These are phyloP conservation scores for Gambusia affinis DNA, from an alignment of 2,113 vertebrate genomes.

Conservation along the genomic window DNA sequence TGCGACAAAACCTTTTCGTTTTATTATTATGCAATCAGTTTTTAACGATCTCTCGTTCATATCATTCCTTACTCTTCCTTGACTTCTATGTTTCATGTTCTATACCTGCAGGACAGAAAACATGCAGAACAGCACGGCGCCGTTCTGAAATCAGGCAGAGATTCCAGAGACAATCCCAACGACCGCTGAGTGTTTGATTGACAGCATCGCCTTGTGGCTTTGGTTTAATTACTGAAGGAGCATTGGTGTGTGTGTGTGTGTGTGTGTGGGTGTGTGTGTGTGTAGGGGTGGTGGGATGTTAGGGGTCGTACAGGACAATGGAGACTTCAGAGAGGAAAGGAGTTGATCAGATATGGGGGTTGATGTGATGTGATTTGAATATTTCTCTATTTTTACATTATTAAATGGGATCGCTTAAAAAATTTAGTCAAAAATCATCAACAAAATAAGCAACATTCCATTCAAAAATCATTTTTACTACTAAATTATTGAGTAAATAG, in stretches of 20 bases:
- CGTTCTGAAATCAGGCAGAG: constrained; percentile 64
- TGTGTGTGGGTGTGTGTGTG: not conserved
- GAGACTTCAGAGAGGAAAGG: constrained; percentile 48
- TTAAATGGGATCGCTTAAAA: not conserved
- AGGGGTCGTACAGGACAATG: constrained; percentile 51
- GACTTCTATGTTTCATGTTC: not conserved
- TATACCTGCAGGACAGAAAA: not conserved
- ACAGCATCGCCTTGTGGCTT: constrained; percentile 67
- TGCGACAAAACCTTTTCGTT: constrained; percentile 19
- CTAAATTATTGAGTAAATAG: too few species aligned
- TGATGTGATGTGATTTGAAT: constrained; percentile 29
- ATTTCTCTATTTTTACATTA: constrained; percentile 8
- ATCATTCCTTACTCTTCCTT: constrained; percentile 7
- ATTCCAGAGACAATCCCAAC: constrained; percentile 67
- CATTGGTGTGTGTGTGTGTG: not conserved
- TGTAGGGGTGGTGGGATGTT: constrained; percentile 7
- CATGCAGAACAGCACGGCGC: constrained; percentile 21
- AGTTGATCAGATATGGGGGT: constrained; percentile 40
- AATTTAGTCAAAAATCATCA: too few species aligned
- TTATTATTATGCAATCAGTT: not conserved
- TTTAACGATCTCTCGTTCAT: constrained; percentile 2
- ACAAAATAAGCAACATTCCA: too few species aligned
- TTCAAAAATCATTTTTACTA: too few species aligned
- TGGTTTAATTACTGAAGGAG: constrained; percentile 67
- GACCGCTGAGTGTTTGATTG: constrained; percentile 69